Percentiles rank a stretch among this genome's conserved stretches.
Conservation (phyloP, 2,888 invertebrate genomes). For the Cephus pygmeus region DNA sequence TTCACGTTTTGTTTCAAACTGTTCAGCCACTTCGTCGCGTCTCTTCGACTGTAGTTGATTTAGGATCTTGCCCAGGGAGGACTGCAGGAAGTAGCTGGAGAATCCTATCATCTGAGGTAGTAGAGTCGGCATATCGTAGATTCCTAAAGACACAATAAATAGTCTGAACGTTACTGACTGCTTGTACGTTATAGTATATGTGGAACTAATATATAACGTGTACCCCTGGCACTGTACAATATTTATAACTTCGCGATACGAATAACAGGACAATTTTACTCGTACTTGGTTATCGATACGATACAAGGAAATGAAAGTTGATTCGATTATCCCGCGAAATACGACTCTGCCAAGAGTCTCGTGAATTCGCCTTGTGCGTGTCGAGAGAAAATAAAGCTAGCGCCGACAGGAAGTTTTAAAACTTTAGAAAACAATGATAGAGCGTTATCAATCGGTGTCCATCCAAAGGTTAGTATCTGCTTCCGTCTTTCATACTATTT, state of each 20-base stretch:
- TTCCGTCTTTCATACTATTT: background rate
- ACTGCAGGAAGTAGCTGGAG: slow-evolving; percentile 57
- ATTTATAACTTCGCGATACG: background rate
- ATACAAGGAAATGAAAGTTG: background rate
- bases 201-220: background rate
- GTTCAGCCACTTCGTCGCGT: slow-evolving; percentile 52
- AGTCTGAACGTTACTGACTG: background rate
- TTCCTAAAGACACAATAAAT: slow-evolving; percentile 29
- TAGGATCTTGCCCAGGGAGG: slow-evolving; percentile 74
- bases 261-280: background rate
- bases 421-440: background rate
- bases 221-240: background rate
- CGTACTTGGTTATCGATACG: background rate
- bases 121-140: slow-evolving; percentile 60
- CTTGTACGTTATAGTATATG: background rate
- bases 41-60: slow-evolving; percentile 70
- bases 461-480: background rate
- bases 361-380: background rate
- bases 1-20: slow-evolving; percentile 56
- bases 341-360: background rate
- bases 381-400: background rate
- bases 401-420: background rate
- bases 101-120: slow-evolving; percentile 59
- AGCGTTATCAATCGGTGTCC: background rate
- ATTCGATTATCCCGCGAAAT: background rate